phyloP scores from a whole-genome alignment of 2,113 vertebrate genomes.

The Pedetes capensis region DNA sequence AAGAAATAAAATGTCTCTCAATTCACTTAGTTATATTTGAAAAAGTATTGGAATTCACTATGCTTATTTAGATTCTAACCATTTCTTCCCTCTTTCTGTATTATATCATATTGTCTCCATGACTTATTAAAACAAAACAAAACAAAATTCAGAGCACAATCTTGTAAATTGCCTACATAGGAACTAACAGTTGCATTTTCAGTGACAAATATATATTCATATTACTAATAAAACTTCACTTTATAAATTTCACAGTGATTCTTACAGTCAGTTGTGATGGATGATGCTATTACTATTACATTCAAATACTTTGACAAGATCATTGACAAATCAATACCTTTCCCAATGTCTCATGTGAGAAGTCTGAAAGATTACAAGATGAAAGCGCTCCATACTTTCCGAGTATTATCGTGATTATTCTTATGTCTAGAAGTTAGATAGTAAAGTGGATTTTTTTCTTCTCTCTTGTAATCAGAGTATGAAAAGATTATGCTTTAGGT shows the following conservation, averaged over 20 bases:
- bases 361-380: conserved; percentile 29
- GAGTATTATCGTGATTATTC: not conserved
- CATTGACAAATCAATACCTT: conserved; percentile 14
- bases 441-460: not conserved
- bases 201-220: not conserved
- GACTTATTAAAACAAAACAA: not conserved
- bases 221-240: not conserved
- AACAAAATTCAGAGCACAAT: not conserved
- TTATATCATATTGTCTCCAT: not conserved
- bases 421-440: not conserved
- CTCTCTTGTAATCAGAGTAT: not conserved
- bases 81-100: not conserved
- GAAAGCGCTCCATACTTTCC: not conserved
- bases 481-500: not conserved
- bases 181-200: not conserved
- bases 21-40: not conserved
- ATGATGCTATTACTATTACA: not conserved
- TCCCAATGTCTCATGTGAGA: not conserved
- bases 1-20: not conserved
- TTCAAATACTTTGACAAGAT: conserved; percentile 21
- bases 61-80: not conserved
- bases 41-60: not conserved
- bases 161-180: not conserved
- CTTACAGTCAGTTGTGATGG: conserved; percentile 22
- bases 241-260: not conserved